Conservation (phyloP, 2,113 vertebrate genomes). For the Cricetomys ansorgei region DNA sequence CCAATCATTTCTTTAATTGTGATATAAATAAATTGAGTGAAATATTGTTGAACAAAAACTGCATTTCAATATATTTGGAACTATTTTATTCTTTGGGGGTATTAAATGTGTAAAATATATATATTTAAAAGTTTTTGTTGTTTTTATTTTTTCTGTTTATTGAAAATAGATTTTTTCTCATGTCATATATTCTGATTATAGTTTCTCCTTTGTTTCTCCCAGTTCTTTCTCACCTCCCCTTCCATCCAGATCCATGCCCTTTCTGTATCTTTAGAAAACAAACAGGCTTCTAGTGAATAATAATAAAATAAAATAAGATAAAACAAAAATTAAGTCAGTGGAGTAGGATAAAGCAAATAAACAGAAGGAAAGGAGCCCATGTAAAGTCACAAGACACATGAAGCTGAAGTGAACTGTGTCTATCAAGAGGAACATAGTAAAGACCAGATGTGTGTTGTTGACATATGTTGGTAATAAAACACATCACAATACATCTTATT, state of each 20-base stretch:
- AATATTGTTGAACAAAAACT: background rate
- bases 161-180: background rate
- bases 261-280: background rate
- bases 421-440: background rate
- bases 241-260: fast-evolving
- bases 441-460: background rate
- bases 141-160: background rate
- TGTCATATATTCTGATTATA: background rate
- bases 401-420: background rate
- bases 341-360: background rate
- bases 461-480: background rate
- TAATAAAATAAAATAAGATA: background rate
- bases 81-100: background rate
- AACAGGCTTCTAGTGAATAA: background rate
- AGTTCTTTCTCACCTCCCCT: background rate
- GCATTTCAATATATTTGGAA: background rate
- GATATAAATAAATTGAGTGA: background rate
- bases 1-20: background rate
- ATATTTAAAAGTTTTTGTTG: background rate
- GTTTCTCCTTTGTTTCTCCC: background rate
- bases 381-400: background rate
- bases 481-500: background rate
- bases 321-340: background rate
- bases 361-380: background rate
- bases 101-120: background rate